Conservation (phyloP, 2,888 invertebrate genomes). For the Agonopterix alstromeriana region DNA sequence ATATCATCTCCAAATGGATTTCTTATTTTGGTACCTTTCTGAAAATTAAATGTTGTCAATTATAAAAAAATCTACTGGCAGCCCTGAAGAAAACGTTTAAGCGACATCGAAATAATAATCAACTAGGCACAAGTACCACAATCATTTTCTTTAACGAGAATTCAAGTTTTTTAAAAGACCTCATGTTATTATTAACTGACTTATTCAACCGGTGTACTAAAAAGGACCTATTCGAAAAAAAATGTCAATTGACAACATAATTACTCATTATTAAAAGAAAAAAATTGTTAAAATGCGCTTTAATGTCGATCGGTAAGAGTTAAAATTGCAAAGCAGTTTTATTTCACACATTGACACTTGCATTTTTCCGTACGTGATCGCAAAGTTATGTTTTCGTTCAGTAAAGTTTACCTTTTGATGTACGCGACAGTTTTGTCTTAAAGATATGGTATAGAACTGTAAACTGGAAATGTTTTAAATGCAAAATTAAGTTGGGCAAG, state of each 20-base stretch:
- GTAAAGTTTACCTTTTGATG: neutral
- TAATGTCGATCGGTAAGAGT: slow-evolving; percentile 9
- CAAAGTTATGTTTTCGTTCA: neutral
- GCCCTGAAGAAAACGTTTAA: neutral
- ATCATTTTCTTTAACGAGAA: slow-evolving; percentile 14
- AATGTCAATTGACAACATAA: slow-evolving; percentile 38
- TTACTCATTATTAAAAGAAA: slow-evolving; percentile 24
- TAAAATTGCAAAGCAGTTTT: slow-evolving; percentile 7
- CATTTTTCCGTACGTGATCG: slow-evolving; percentile 8
- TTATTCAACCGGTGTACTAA: slow-evolving; percentile 15
- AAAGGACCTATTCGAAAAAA: slow-evolving; percentile 14
- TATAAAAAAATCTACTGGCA: too few relatives aligned
- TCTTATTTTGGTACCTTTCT: too few relatives aligned
- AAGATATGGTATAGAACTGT: too few relatives aligned
- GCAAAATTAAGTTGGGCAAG: too few relatives aligned
- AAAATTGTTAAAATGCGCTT: slow-evolving; percentile 11
- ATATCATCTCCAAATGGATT: too few relatives aligned
- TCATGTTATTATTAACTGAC: slow-evolving; percentile 6
- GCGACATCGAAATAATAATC: neutral
- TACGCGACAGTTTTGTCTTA: too few relatives aligned
- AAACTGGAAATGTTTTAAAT: too few relatives aligned
- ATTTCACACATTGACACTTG: slow-evolving; percentile 28
- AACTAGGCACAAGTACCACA: neutral
- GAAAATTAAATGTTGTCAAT: too few relatives aligned
- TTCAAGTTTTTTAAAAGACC: slow-evolving; percentile 9